Evolutionary conservation across 1,140 invertebrate genomes (phyloP), one percentile per base, ranked within the genome.

Genomic region (Drosophila orena): DNA sequence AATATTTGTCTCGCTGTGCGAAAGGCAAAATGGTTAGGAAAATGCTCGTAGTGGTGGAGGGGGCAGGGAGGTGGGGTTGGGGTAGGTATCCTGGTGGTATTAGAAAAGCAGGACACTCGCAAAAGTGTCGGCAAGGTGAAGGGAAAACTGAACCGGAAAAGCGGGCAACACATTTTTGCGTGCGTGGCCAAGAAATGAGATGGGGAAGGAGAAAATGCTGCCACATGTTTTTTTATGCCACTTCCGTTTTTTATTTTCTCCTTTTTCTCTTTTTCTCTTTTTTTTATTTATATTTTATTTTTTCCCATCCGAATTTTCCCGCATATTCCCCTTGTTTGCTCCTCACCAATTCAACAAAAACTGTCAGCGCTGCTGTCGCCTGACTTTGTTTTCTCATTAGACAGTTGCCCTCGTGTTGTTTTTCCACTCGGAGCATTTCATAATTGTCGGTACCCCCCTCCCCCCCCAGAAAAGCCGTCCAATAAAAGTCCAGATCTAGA

Each of bases 201-300:
- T 12, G 35, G 4, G 15, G 44, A 35, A 6, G 30, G 38, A 42
- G 40, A 81, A 88, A 88, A 81, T 81, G 79, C 83, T 88, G 83
- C 62, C 83, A 86, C 83, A 86, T 86, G 83, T 88, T 79, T 81
- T 83, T 81, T 88, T 88, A 88, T 88, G 75, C 81, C 79, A 83
- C 84, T 86, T 86, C 79, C 83, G 83, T 42, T 88, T 83, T 70
- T 79, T 78, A 74, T 85, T 65, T 68, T 71, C 17, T n/a, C 17
- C 1, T 76, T 76, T 86, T 22, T 22, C 4, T 86, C 86, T 79
- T 76, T 86, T 22, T 22, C 4, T 86, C 86, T 81, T 86, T 81
- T 86, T 81, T 86, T 79, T 76, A 76, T 86, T 43, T 79, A 61
- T 55, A 49, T 56, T 73, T 46, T 30, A 30, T 30, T 30, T 8